A percentile compares a stretch with the other conserved stretches of the same genome.
phyloP scores from a whole-genome alignment of 2,113 vertebrate species.

The Arvicanthis niloticus region DNA sequence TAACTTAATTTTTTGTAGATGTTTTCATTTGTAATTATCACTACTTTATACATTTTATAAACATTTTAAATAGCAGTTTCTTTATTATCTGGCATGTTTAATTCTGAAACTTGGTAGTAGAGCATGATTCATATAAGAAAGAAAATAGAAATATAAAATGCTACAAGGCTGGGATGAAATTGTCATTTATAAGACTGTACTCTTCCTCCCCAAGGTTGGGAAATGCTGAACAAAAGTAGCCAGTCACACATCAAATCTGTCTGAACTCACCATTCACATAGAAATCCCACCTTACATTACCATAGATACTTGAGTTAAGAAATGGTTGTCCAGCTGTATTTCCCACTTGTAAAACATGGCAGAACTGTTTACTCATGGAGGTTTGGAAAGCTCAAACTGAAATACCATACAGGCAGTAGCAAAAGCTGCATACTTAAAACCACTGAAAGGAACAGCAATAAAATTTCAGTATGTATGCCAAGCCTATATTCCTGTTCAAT shows the following conservation, averaged over 20 bases:
- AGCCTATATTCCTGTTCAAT: conserved; percentile 68
- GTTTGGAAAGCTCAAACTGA: conserved; percentile 69
- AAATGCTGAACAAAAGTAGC: conserved; percentile 44
- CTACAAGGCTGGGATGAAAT: not conserved
- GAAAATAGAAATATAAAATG: conserved; percentile 3
- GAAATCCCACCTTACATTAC: conserved; percentile 72
- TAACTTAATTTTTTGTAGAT: not conserved
- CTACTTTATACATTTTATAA: not conserved
- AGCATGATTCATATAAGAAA: not conserved
- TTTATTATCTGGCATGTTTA: conserved; percentile 13
- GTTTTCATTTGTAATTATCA: conserved; percentile 25
- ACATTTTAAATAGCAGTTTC: conserved; percentile 9
- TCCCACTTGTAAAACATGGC: conserved; percentile 71
- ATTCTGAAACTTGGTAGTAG: not conserved
- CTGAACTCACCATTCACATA: conserved; percentile 41
- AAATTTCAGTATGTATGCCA: conserved; percentile 49
- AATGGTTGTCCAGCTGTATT: conserved; percentile 57
- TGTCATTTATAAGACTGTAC: not conserved
- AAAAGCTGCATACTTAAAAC: conserved; percentile 66
- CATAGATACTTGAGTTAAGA: conserved; percentile 64
- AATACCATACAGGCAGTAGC: conserved; percentile 71
- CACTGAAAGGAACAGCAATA: conserved; percentile 61
- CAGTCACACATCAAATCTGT: not conserved
- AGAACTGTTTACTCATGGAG: conserved; percentile 75
- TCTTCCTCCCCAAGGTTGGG: not conserved